phyloP scores from a whole-genome alignment of 2,113 vertebrate species.

The Lophius piscatorius region DNA sequence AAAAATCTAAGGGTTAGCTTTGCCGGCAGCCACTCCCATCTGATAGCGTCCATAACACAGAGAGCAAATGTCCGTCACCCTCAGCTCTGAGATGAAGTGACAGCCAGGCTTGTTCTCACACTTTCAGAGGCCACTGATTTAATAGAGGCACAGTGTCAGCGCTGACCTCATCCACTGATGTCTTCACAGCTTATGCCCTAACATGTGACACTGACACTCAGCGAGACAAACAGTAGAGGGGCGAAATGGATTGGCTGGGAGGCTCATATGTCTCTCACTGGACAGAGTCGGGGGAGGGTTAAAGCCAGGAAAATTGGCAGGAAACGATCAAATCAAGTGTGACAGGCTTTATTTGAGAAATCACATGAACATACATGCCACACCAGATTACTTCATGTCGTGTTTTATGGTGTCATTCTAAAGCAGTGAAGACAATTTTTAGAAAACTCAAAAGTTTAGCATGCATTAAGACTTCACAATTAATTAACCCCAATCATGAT shows the following conservation, averaged over 20 bases:
- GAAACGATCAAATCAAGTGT: slow-evolving; percentile 23
- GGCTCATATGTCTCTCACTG: slow-evolving; percentile 42
- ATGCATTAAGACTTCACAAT: no score
- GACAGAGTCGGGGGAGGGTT: slow-evolving; percentile 35
- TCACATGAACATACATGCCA: slow-evolving; percentile 6
- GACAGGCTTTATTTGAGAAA: slow-evolving; percentile 2
- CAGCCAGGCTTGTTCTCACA: slow-evolving; percentile 46
- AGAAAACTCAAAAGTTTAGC: no score
- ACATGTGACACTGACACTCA: slow-evolving; percentile 67
- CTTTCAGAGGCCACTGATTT: slow-evolving; percentile 67
- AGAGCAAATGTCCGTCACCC: slow-evolving; percentile 45
- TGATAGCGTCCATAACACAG: neutral
- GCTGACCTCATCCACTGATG: slow-evolving; percentile 70
- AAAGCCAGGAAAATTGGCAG: slow-evolving; percentile 22
- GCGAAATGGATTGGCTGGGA: slow-evolving; percentile 49
- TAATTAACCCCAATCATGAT: no score
- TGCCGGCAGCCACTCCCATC: slow-evolving; percentile 24
- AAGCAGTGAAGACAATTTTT: no score
- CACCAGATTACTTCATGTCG: neutral
- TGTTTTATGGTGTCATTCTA: neutral
- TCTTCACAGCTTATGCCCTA: slow-evolving; percentile 65
- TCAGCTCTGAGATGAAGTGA: slow-evolving; percentile 13
- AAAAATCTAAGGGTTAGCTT: slow-evolving; percentile 20
- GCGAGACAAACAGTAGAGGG: slow-evolving; percentile 56
- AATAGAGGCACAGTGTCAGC: slow-evolving; percentile 60